These are phyloP conservation scores for Calephelis nemesis DNA, from an alignment of 1,140 invertebrate genomes.

Conservation along the genomic window DNA sequence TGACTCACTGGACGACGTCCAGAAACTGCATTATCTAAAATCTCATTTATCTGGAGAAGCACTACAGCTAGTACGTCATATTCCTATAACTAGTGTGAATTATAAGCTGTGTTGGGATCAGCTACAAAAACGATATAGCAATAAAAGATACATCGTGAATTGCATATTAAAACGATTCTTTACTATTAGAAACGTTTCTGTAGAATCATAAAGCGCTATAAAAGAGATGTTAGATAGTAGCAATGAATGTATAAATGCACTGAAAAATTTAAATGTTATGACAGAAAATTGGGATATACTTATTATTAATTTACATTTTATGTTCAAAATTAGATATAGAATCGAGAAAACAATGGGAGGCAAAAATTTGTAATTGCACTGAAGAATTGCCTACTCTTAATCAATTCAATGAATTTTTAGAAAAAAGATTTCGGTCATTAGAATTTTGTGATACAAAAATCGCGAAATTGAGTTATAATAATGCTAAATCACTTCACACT, in stretches of 20 bases:
- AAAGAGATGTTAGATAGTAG: slow-evolving; percentile 36
- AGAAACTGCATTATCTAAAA: slow-evolving; percentile 27
- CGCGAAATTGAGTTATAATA: not conserved
- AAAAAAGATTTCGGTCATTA: slow-evolving; percentile 7
- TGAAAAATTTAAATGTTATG: slow-evolving; percentile 30
- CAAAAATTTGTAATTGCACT: slow-evolving; percentile 7
- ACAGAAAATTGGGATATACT: slow-evolving; percentile 30
- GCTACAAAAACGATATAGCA: slow-evolving; percentile 36
- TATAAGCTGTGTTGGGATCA: slow-evolving; percentile 33
- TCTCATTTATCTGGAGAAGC: slow-evolving; percentile 34
- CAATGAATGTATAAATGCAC: slow-evolving; percentile 29
- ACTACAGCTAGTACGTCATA: slow-evolving; percentile 36
- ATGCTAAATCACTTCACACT: slow-evolving; percentile 1
- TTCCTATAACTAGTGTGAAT: slow-evolving; percentile 35
- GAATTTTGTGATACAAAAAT: slow-evolving; percentile 7
- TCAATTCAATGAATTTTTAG: slow-evolving; percentile 18
- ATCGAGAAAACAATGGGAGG: slow-evolving; percentile 27
- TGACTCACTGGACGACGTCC: not conserved
- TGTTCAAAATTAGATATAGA: slow-evolving; percentile 26
- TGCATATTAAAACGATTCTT: slow-evolving; percentile 33
- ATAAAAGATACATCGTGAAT: slow-evolving; percentile 35
- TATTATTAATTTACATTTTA: slow-evolving; percentile 30
- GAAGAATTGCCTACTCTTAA: slow-evolving; percentile 6
- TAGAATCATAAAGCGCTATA: slow-evolving; percentile 30
- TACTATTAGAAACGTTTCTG: slow-evolving; percentile 27